Evolutionary conservation across 92 coral and sea anemone species (phyloP), one percentile per base, ranked within the genome.

Genomic region (Plumapathes pennacea): DNA sequence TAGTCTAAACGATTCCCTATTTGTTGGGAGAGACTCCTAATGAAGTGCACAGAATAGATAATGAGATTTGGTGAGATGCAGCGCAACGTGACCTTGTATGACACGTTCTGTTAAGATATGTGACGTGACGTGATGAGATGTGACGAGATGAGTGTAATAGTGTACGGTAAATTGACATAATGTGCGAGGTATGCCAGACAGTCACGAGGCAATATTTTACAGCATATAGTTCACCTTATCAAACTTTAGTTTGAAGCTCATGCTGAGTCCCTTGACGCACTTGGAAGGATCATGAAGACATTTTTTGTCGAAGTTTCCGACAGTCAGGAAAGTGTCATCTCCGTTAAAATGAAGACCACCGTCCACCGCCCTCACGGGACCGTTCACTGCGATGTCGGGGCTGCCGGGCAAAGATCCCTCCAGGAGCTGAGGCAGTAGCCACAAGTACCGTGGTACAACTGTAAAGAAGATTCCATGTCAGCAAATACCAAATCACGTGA

Each of bases 391-490:
- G 48, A 94, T 69, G 36, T 87, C 90, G 17, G 96, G 96, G 46
- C 96, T 87, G 30, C 96, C 96, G 4, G 72, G 60, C 64, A 87
- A 36, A 39, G 78, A 71, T 21, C 74, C 75, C 23, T 87, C 79
- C 28, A 48, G 74, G 32, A 94, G 80, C 56, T 77, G 82, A 6
- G 99, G 89, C 10, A 94, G 40, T 18, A 94, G 88, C 99, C 99
- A 94, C 68, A 85, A 84, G 71, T 94, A 94, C 6, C 99, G 88
- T 4, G 99, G 95, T 37, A 80, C 80, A 46, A 94, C 99, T 94
- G 22, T 12, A 22, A 21, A 25, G 1, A 29, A 6, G 48, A n/a
- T n/a, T n/a, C n/a, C n/a, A n/a, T n/a, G n/a, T n/a, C n/a, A n/a
- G n/a, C n/a, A n/a, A 32, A 38, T 40, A 19, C 15, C 4, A 41